Evolutionary conservation across 2,888 invertebrate genomes (phyloP).

Genomic region (Erebia epiphron): DNA sequence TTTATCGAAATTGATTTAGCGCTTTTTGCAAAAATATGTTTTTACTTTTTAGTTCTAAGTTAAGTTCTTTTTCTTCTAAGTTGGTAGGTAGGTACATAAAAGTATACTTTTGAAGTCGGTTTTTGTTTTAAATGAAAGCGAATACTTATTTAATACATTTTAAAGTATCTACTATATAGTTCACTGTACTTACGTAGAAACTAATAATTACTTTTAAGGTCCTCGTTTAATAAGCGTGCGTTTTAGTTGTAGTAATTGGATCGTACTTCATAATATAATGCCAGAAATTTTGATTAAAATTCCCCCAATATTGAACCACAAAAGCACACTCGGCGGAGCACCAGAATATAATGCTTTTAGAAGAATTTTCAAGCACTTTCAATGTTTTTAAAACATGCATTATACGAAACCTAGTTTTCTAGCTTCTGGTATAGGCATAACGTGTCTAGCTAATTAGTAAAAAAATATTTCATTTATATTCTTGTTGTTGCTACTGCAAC

Average conservation of each 20-base stretch:
- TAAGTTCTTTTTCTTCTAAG: no score
- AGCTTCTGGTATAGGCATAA: neutral
- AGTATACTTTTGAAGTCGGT: no score
- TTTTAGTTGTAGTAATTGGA: slow-evolving; percentile 9
- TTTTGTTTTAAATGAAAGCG: no score
- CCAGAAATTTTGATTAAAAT: slow-evolving; percentile 35
- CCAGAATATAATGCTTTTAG: slow-evolving; percentile 10
- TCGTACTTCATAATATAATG: slow-evolving; percentile 5
- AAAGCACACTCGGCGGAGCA: slow-evolving; percentile 30
- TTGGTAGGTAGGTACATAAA: no score
- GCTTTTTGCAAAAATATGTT: no score
- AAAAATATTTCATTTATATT: no score
- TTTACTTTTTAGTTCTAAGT: no score
- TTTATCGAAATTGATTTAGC: no score
- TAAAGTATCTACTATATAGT: neutral
- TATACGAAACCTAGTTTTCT: neutral
- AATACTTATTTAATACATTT: neutral
- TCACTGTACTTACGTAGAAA: no score
- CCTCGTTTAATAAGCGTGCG: slow-evolving; percentile 6
- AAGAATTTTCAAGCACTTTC: slow-evolving; percentile 10
- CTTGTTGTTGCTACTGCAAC: no score
- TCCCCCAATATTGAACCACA: slow-evolving; percentile 38
- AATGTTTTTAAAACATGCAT: slow-evolving; percentile 10
- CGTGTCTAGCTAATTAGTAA: no score
- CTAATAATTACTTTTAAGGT: neutral